These are phyloP conservation scores for Vipera latastei DNA, from an alignment of 2,797 vertebrate species.

Conservation along the genomic window DNA sequence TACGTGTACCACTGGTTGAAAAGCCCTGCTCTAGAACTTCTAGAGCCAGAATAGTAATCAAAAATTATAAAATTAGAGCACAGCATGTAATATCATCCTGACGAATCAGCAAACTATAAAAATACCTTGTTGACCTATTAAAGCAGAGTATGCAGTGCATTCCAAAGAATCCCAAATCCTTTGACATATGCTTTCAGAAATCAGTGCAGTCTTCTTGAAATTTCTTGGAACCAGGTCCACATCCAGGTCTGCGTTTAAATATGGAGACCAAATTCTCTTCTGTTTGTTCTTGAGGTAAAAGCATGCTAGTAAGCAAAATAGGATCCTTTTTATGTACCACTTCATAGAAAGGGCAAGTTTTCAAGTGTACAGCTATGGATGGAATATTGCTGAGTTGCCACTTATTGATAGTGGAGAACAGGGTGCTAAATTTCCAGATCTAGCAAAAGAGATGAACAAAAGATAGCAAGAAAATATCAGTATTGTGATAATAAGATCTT, in stretches of 20 bases:
- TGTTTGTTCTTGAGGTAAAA: constrained; percentile 65
- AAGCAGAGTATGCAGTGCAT: background rate
- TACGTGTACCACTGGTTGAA: no score
- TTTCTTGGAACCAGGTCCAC: background rate
- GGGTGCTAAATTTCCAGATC: constrained; percentile 93
- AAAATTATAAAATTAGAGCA: background rate
- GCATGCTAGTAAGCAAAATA: constrained; percentile 79
- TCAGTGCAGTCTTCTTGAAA: background rate
- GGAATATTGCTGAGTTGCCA: constrained; percentile 80
- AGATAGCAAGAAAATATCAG: background rate
- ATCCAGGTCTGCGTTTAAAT: background rate
- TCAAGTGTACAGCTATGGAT: constrained; percentile 89
- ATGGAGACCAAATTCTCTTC: constrained; percentile 73
- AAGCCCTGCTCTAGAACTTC: background rate
- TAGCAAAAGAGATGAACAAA: constrained; percentile 53
- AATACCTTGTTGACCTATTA: background rate
- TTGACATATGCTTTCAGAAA: background rate
- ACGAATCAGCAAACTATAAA: background rate
- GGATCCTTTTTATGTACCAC: constrained; percentile 78
- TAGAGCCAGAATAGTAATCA: background rate
- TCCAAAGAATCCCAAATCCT: background rate
- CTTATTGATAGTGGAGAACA: constrained; percentile 84
- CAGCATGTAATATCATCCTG: background rate
- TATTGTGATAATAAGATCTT: background rate
- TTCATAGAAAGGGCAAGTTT: constrained; percentile 85